Evolutionary conservation across 2,113 vertebrate species (phyloP).

Genomic region (Theropithecus gelada): DNA sequence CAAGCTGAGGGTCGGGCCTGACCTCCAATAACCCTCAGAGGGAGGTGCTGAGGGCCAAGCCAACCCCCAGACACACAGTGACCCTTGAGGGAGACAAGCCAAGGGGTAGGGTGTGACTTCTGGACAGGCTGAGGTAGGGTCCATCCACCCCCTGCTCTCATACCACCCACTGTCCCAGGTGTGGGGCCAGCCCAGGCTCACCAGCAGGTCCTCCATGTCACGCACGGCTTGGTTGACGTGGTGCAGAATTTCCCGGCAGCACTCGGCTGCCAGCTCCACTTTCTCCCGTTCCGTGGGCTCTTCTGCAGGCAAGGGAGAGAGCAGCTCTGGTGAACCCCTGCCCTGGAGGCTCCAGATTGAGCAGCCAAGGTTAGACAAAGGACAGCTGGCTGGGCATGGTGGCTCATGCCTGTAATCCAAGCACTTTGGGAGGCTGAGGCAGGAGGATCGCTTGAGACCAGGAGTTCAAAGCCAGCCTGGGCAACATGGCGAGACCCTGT

Average conservation of each 20-base stretch:
- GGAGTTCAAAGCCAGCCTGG: too few relatives aligned
- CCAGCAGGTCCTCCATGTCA: slow-evolving; percentile 93
- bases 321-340: fast-evolving
- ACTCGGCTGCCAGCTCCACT: slow-evolving; percentile 88
- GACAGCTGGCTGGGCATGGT: too few relatives aligned
- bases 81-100: neutral
- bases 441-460: too few relatives aligned
- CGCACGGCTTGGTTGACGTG: slow-evolving; percentile 94
- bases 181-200: slow-evolving; percentile 75
- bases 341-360: fast-evolving
- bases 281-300: slow-evolving; percentile 67
- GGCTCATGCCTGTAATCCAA: too few relatives aligned
- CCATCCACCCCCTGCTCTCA: fast-evolving
- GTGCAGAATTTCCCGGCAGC: slow-evolving; percentile 93
- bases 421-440: too few relatives aligned
- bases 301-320: slow-evolving; percentile 59
- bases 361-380: fast-evolving
- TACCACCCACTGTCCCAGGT: fast-evolving
- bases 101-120: neutral
- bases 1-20: neutral
- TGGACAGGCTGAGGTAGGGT: fast-evolving
- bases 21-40: neutral
- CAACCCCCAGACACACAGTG: neutral
- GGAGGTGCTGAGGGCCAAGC: neutral
- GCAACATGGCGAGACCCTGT: too few relatives aligned